Conservation (phyloP, 2,888 invertebrate genomes). For the Nipponacmea schrenckii region DNA sequence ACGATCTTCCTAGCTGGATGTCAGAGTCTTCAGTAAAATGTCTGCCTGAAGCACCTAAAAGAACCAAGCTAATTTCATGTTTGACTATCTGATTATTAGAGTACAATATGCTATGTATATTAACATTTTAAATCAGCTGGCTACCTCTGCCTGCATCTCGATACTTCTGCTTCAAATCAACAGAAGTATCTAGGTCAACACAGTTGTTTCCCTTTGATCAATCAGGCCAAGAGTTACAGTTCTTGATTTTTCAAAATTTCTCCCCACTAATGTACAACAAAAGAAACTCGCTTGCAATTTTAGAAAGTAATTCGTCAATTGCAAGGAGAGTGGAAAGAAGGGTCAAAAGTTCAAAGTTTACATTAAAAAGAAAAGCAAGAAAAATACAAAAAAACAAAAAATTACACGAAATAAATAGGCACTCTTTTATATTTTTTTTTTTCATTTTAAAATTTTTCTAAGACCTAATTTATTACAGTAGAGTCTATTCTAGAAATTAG, state of each 20-base stretch:
- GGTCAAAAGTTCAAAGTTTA: neutral
- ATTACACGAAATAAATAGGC: neutral
- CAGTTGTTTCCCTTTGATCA: neutral
- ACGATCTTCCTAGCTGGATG: too few species aligned
- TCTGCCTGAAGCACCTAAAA: too few species aligned
- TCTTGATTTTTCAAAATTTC: neutral
- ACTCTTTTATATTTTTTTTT: neutral
- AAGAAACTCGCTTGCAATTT: too few species aligned
- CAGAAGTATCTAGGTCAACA: neutral
- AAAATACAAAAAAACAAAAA: neutral
- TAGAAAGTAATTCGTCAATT: neutral
- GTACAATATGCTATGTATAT: too few species aligned
- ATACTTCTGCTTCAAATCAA: too few species aligned
- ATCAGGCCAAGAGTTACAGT: conserved; percentile 5
- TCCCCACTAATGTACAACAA: neutral
- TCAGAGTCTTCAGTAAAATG: too few species aligned
- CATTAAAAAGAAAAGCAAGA: neutral
- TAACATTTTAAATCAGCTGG: too few species aligned
- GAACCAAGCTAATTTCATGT: too few species aligned
- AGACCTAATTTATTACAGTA: neutral
- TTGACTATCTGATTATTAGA: too few species aligned
- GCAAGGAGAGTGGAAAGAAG: neutral
- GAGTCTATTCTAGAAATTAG: neutral
- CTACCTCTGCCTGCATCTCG: too few species aligned
- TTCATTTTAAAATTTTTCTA: neutral